These are phyloP conservation scores for Apogon talboti DNA, from an alignment of 2,797 vertebrate species.

Conservation along the genomic window DNA sequence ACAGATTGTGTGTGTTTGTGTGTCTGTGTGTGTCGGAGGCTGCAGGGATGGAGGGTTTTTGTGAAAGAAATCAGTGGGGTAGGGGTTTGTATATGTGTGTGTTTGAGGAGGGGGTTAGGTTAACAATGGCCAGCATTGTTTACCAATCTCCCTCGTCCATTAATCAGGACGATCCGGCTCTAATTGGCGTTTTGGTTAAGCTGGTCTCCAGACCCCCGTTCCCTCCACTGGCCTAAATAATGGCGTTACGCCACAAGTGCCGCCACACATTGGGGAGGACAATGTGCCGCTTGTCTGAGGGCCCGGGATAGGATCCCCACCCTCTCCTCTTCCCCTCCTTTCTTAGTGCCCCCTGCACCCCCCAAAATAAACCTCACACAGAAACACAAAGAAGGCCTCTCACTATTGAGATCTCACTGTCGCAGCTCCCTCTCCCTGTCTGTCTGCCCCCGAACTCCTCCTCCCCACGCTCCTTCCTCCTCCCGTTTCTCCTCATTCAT, in stretches of 20 bases:
- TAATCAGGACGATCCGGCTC: constrained; percentile 84
- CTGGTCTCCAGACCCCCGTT: constrained; percentile 88
- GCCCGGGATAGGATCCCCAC: constrained; percentile 73
- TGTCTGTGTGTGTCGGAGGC: constrained; percentile 18
- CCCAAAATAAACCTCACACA: constrained; percentile 82
- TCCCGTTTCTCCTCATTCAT: constrained; percentile 28
- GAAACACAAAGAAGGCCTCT: constrained; percentile 82
- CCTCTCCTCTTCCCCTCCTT: constrained; percentile 70
- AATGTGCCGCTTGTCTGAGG: constrained; percentile 83
- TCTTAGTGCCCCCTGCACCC: constrained; percentile 65
- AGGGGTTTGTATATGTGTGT: constrained; percentile 39
- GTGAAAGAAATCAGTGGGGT: constrained; percentile 63
- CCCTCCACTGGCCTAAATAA: constrained; percentile 85
- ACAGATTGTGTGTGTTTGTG: constrained; percentile 40
- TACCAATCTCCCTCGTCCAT: constrained; percentile 80
- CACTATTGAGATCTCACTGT: constrained; percentile 85
- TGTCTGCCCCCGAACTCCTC: constrained; percentile 43
- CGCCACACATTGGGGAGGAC: constrained; percentile 80
- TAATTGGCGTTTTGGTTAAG: constrained; percentile 93
- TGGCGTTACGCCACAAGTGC: constrained; percentile 83
- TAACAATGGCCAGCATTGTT: constrained; percentile 82
- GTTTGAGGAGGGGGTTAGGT: constrained; percentile 43
- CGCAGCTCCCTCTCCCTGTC: constrained; percentile 71
- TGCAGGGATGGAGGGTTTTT: constrained; percentile 56
- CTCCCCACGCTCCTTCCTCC: constrained; percentile 2